Conservation (phyloP, 2,888 invertebrate genomes). For the Autographa pulchrina region DNA sequence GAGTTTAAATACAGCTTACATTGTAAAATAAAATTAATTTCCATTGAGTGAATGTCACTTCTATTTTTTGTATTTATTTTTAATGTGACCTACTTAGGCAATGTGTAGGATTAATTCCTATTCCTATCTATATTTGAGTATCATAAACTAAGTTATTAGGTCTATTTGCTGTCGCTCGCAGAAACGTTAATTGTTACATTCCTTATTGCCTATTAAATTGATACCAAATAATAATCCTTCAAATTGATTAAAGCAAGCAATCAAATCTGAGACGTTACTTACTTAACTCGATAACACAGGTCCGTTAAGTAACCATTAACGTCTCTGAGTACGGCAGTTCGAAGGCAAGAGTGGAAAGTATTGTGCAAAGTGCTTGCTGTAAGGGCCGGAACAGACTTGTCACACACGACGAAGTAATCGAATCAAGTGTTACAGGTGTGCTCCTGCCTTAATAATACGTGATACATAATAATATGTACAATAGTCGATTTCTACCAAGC, state of each 20-base stretch:
- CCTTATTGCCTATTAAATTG: too few species aligned
- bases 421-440: background rate
- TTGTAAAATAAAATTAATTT: background rate
- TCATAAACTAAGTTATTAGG: constrained; percentile 15
- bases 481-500: background rate
- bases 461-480: background rate
- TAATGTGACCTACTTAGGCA: background rate
- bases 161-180: background rate
- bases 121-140: constrained; percentile 6
- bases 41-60: constrained; percentile 5
- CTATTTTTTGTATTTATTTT: background rate
- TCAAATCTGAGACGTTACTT: too few species aligned
- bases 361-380: constrained; percentile 34
- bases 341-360: constrained; percentile 33
- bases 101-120: background rate
- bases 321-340: too few species aligned
- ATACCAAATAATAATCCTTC: too few species aligned
- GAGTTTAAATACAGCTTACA: background rate
- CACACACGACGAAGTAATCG: background rate
- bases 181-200: too few species aligned
- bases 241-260: too few species aligned
- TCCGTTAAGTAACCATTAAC: too few species aligned
- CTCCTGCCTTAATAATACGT: background rate
- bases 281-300: too few species aligned
- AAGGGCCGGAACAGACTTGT: constrained; percentile 9